Evolutionary conservation across 1,140 invertebrate species (phyloP).

Genomic region (Bombus breviceps): DNA sequence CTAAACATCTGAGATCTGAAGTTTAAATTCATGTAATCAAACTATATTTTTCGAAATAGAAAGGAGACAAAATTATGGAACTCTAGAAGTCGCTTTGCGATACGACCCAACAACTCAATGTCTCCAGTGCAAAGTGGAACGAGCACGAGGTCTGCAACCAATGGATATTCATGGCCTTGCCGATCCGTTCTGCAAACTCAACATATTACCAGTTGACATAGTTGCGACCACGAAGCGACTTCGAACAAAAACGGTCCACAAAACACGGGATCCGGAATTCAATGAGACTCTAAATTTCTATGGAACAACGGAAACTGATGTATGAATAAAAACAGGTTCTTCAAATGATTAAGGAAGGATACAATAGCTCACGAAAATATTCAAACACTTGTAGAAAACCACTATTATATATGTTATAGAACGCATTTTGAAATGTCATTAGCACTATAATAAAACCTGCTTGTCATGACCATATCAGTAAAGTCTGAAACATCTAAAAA

Average conservation of each 20-base stretch:
- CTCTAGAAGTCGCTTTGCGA: conserved; percentile 90
- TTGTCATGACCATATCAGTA: too few species aligned
- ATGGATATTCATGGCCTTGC: conserved; percentile 96
- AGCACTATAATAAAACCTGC: too few species aligned
- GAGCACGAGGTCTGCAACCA: conserved; percentile 89
- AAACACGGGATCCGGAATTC: conserved; percentile 96
- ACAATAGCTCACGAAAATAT: neutral
- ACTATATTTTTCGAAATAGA: conserved; percentile 36
- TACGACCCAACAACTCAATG: conserved; percentile 90
- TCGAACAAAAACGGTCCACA: conserved; percentile 94
- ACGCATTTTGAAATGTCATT: too few species aligned
- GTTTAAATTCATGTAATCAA: neutral
- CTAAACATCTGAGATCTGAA: too few species aligned
- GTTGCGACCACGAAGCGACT: conserved; percentile 88
- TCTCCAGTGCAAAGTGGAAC: conserved; percentile 90
- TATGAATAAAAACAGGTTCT: conserved; percentile 72
- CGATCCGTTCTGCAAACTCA: conserved; percentile 95
- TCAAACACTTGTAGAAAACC: neutral
- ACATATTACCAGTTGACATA: conserved; percentile 89
- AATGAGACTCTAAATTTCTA: conserved; percentile 96
- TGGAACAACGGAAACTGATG: conserved; percentile 91
- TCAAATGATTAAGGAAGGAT: neutral
- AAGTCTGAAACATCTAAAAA: too few species aligned
- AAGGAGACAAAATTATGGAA: conserved; percentile 79
- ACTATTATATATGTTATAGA: too few species aligned